Evolutionary conservation across 2,113 vertebrate genomes (phyloP).

Genomic region (Gasterosteus nipponicus): DNA sequence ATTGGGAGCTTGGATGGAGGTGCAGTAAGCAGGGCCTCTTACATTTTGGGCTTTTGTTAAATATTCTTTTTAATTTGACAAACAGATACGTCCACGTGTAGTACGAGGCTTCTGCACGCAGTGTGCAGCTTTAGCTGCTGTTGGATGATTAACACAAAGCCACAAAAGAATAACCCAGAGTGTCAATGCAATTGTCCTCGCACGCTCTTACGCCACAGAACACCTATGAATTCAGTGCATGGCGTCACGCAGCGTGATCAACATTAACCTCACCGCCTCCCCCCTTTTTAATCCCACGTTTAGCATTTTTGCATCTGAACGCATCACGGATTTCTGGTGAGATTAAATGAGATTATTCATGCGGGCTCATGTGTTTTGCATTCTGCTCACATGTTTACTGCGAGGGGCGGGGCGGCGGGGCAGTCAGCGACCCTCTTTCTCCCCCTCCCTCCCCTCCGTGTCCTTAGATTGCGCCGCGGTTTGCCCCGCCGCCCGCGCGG

Average conservation of each 20-base stretch:
- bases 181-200: background rate
- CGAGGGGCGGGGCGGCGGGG: background rate
- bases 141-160: background rate
- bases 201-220: background rate
- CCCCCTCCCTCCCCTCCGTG: conserved; percentile 18
- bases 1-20: too few species aligned
- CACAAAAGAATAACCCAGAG: background rate
- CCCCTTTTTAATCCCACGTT: conserved; percentile 42
- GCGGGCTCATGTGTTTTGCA: conserved; percentile 48
- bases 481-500: background rate
- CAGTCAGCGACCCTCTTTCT: background rate
- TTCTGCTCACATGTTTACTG: conserved; percentile 45
- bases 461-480: conserved; percentile 56
- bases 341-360: conserved; percentile 66
- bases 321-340: conserved; percentile 33
- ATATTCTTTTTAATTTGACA: background rate
- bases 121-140: background rate
- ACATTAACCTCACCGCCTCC: conserved; percentile 3
- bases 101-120: too few species aligned
- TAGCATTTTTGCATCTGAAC: conserved; percentile 33
- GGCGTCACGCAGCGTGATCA: background rate
- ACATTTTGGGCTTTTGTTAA: too few species aligned
- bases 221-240: background rate
- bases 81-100: background rate
- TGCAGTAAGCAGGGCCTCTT: too few species aligned